Evolutionary conservation across 1,140 invertebrate species (phyloP).

Genomic region (Forficula auricularia): DNA sequence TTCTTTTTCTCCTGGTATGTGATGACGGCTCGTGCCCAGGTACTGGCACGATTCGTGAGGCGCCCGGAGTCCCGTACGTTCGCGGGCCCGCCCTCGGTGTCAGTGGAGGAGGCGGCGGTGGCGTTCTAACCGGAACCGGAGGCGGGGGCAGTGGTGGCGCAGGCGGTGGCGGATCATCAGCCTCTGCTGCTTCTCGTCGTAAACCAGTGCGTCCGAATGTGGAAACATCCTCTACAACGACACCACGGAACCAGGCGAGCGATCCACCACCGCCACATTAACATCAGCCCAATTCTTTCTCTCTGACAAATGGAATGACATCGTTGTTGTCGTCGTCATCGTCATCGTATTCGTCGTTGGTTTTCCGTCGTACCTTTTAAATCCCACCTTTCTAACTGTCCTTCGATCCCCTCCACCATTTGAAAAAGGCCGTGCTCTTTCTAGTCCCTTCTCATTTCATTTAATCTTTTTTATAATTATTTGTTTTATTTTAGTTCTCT

Average conservation of each 20-base stretch:
- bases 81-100: no score
- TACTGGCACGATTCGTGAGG: conserved; percentile 16
- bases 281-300: conserved; percentile 14
- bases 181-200: conserved; percentile 22
- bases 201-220: conserved; percentile 33
- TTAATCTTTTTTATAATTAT: no score
- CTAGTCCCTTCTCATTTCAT: no score
- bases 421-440: no score
- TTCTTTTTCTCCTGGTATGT: no score
- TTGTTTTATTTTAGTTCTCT: no score
- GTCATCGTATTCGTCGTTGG: conserved; percentile 6
- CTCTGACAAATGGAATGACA: not conserved
- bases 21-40: conserved; percentile 23
- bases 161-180: conserved; percentile 9
- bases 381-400: conserved; percentile 13
- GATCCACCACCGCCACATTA: conserved; percentile 35
- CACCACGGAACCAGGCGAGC: conserved; percentile 27
- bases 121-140: no score
- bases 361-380: conserved; percentile 15
- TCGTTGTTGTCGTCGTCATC: not conserved
- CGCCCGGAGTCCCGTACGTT: not conserved
- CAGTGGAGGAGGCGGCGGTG: no score
- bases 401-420: not conserved
- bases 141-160: conserved; percentile 1
- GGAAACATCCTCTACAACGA: conserved; percentile 14